Conservation (phyloP, 2,888 invertebrate genomes). For the Lasioglossum oenotherae region DNA sequence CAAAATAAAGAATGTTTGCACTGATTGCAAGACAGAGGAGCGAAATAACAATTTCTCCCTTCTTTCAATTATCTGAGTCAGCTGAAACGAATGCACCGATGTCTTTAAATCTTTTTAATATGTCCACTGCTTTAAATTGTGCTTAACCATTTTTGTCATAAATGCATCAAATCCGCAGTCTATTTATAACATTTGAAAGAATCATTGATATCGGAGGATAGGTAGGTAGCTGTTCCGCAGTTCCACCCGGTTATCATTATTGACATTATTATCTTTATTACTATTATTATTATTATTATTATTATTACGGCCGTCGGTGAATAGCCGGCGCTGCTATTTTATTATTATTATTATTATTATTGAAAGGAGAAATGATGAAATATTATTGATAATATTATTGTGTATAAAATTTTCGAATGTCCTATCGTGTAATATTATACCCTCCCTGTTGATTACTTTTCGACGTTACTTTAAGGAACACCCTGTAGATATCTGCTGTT, state of each 20-base stretch:
- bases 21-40: too few species aligned
- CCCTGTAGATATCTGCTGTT: conserved; percentile 81
- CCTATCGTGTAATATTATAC: conserved; percentile 80
- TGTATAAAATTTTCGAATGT: conserved; percentile 76
- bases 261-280: conserved; percentile 57
- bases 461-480: conserved; percentile 73
- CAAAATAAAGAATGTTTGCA: too few species aligned
- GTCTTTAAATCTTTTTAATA: too few species aligned
- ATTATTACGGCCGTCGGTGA: conserved; percentile 64
- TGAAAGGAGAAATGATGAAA: conserved; percentile 49
- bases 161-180: too few species aligned
- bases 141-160: too few species aligned
- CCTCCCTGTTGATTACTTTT: conserved; percentile 78
- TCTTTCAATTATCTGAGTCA: too few species aligned
- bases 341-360: conserved; percentile 61
- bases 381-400: conserved; percentile 75
- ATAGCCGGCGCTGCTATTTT: conserved; percentile 60
- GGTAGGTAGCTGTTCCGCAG: background rate
- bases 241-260: conserved; percentile 31
- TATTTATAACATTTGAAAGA: background rate
- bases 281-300: conserved; percentile 61
- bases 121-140: too few species aligned
- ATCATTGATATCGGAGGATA: background rate
- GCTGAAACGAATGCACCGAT: too few species aligned
- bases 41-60: too few species aligned